Percentiles rank a stretch among this genome's conserved stretches.
Conservation (phyloP, 2,797 vertebrate genomes). For the Enteromius argenteus region DNA sequence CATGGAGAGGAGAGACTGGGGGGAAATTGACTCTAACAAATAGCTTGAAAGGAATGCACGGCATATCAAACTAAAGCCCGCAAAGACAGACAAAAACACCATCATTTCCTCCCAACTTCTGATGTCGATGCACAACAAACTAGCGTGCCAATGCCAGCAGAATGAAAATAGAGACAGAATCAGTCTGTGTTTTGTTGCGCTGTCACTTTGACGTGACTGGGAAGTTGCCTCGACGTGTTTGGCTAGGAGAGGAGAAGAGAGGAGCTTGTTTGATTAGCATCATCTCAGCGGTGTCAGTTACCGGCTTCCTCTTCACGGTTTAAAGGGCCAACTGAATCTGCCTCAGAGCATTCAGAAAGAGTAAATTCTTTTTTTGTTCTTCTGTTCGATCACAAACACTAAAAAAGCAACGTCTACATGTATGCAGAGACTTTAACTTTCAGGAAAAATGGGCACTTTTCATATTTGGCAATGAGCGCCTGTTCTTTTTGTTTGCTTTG, state of each 20-base stretch:
- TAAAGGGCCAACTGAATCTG: constrained; percentile 30
- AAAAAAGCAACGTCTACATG: not conserved
- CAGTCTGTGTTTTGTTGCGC: constrained; percentile 70
- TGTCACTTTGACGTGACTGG: constrained; percentile 80
- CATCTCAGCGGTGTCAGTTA: constrained; percentile 68
- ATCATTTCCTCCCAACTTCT: constrained; percentile 74
- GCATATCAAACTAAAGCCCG: constrained; percentile 77
- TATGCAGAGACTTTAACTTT: not conserved
- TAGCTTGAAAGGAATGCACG: constrained; percentile 76
- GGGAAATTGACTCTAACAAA: constrained; percentile 83
- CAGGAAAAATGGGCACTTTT: not conserved
- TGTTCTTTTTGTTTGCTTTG: constrained; percentile 46
- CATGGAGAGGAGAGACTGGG: constrained; percentile 77
- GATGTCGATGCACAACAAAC: constrained; percentile 80
- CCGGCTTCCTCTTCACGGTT: constrained; percentile 37
- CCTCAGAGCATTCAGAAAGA: constrained; percentile 9
- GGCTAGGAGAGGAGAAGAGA: constrained; percentile 72
- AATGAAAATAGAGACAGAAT: constrained; percentile 68
- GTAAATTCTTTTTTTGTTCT: constrained; percentile 14
- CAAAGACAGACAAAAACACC: constrained; percentile 79
- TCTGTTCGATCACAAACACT: not conserved
- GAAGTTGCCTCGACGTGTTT: constrained; percentile 75
- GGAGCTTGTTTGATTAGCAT: constrained; percentile 77
- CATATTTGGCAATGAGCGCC: not conserved
- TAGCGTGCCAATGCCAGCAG: constrained; percentile 69